phyloP scores from a whole-genome alignment of 2,888 invertebrate genomes.

The Cheilosia pagana region DNA sequence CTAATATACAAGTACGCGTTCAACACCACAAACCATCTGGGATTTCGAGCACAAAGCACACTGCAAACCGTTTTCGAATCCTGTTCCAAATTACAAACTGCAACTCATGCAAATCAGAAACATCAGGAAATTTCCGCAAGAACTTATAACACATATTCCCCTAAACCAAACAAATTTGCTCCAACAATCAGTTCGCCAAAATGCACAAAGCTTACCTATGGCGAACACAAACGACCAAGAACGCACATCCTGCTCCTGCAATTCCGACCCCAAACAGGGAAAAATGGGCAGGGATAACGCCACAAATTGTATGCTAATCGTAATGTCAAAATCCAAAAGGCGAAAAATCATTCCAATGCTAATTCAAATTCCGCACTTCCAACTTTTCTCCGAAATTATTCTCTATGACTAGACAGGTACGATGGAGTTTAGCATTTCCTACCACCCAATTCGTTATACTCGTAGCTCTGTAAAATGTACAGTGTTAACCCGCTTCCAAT shows the following conservation, averaged over 20 bases:
- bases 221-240: constrained; percentile 31
- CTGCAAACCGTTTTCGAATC: too few species aligned
- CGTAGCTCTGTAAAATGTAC: too few species aligned
- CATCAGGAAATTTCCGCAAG: constrained; percentile 26
- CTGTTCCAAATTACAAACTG: neutral
- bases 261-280: neutral
- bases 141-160: neutral
- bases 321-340: constrained; percentile 58
- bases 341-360: constrained; percentile 64
- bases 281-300: constrained; percentile 2
- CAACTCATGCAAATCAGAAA: constrained; percentile 45
- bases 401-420: constrained; percentile 56
- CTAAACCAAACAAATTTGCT: constrained; percentile 16
- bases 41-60: too few species aligned
- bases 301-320: constrained; percentile 67
- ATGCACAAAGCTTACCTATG: constrained; percentile 39
- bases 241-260: constrained; percentile 18
- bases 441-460: too few species aligned
- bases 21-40: too few species aligned
- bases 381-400: constrained; percentile 43
- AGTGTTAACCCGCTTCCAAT: too few species aligned
- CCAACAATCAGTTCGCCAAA: constrained; percentile 27
- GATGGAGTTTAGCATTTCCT: constrained; percentile 49
- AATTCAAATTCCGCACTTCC: constrained; percentile 56
- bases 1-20: too few species aligned